phyloP scores from a whole-genome alignment of 2,888 invertebrate species.

The Drosophila colorata region DNA sequence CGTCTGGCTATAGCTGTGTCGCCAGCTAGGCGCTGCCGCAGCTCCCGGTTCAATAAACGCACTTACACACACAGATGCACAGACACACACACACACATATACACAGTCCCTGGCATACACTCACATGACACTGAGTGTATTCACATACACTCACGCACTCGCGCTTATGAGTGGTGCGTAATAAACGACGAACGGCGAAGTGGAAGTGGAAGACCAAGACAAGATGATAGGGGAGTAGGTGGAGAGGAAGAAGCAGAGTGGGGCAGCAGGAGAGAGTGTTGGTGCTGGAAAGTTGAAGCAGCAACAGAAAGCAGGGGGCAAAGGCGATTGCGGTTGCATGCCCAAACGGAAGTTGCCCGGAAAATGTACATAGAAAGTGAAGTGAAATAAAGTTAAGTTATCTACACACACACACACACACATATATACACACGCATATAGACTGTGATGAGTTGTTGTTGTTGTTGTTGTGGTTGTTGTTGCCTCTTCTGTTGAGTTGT shows the following conservation, averaged over 20 bases:
- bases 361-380: constrained; percentile 76
- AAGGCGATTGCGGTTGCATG: constrained; percentile 70
- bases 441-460: constrained; percentile 25
- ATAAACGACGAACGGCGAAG: constrained; percentile 62
- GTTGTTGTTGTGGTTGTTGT: constrained; percentile 13
- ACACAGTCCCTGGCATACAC: constrained; percentile 22
- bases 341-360: constrained; percentile 78
- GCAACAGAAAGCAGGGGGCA: constrained; percentile 34
- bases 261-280: constrained; percentile 12
- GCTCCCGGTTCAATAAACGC: constrained; percentile 71
- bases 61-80: constrained; percentile 35
- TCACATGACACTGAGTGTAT: constrained; percentile 40
- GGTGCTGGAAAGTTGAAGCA: background rate
- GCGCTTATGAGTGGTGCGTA: constrained; percentile 72
- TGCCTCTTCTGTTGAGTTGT: constrained; percentile 40
- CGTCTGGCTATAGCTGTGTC: constrained; percentile 61
- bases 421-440: constrained; percentile 24
- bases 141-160: constrained; percentile 72
- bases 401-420: constrained; percentile 51
- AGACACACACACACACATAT: constrained; percentile 14
- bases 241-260: constrained; percentile 1
- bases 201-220: constrained; percentile 41
- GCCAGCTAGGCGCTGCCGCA: constrained; percentile 70
- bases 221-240: constrained; percentile 26
- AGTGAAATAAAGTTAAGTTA: constrained; percentile 71